Evolutionary conservation across 1,140 invertebrate genomes (phyloP).

Genomic region (Macrosteles quadrilineatus): DNA sequence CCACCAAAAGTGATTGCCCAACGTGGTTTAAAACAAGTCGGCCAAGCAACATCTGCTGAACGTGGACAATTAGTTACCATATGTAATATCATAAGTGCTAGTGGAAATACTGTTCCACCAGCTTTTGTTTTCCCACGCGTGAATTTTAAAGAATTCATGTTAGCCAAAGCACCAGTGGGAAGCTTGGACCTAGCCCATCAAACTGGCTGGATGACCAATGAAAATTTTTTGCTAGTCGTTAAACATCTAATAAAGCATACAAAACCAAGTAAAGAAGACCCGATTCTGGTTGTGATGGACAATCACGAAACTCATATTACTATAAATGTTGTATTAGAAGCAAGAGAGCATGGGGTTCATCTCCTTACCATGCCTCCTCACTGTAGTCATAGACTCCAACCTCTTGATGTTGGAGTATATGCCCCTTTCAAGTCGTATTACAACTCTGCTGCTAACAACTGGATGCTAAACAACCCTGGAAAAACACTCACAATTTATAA

Average conservation of each 20-base stretch:
- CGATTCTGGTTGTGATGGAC: constrained; percentile 40
- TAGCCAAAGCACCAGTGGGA: constrained; percentile 49
- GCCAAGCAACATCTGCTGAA: constrained; percentile 44
- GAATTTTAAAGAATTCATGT: constrained; percentile 50
- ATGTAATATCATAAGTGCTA: constrained; percentile 41
- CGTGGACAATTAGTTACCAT: constrained; percentile 44
- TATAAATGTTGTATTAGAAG: too few relatives aligned
- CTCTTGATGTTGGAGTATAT: constrained; percentile 35
- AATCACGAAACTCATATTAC: constrained; percentile 26
- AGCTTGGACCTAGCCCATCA: constrained; percentile 39
- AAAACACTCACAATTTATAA: not conserved
- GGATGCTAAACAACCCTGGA: not conserved
- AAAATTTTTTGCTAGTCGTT: constrained; percentile 20
- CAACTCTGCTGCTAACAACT: not conserved
- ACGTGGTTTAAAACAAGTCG: constrained; percentile 44
- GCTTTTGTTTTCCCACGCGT: constrained; percentile 52
- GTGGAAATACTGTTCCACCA: constrained; percentile 46
- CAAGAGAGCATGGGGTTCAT: constrained; percentile 21
- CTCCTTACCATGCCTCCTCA: constrained; percentile 36
- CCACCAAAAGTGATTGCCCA: constrained; percentile 44
- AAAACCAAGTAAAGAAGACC: constrained; percentile 24
- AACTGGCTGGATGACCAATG: constrained; percentile 35
- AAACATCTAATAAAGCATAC: constrained; percentile 11
- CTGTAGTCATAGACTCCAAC: constrained; percentile 36
- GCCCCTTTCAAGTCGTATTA: constrained; percentile 34